These are phyloP conservation scores for Tetheella fluctuosa DNA, from an alignment of 2,888 invertebrate species.

Conservation along the genomic window DNA sequence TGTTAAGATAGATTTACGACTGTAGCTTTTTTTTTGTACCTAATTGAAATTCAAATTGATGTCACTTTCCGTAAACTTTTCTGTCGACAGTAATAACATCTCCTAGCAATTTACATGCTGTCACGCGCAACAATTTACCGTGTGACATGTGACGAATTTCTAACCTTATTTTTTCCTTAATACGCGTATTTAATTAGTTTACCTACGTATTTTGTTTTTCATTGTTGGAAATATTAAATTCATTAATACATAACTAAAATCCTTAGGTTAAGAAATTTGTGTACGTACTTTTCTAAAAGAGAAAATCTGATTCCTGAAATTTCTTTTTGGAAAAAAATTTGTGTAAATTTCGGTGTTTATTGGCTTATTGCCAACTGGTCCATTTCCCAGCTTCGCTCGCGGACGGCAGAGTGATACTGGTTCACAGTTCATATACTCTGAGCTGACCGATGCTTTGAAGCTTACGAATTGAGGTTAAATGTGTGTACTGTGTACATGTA, in stretches of 20 bases:
- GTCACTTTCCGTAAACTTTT: constrained; percentile 51
- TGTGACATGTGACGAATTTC: constrained; percentile 70
- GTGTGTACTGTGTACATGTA: constrained; percentile 47
- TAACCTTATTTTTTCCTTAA: constrained; percentile 66
- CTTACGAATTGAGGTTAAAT: constrained; percentile 73
- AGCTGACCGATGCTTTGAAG: constrained; percentile 73
- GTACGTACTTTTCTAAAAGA: constrained; percentile 48
- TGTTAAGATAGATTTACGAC: constrained; percentile 11
- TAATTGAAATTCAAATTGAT: constrained; percentile 45
- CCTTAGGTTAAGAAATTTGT: too few species aligned
- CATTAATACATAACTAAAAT: too few species aligned
- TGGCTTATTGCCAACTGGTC: constrained; percentile 74
- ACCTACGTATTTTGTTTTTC: too few species aligned
- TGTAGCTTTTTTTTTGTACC: constrained; percentile 16
- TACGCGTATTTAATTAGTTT: constrained; percentile 53
- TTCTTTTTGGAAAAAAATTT: constrained; percentile 57
- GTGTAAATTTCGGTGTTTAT: constrained; percentile 49
- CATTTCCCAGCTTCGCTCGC: constrained; percentile 67
- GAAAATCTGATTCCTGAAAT: constrained; percentile 49
- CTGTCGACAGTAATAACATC: constrained; percentile 56
- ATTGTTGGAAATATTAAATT: too few species aligned
- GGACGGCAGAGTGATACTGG: constrained; percentile 70
- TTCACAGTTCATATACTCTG: constrained; percentile 76
- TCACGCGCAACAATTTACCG: constrained; percentile 68
- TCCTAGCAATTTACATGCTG: constrained; percentile 67